A percentile compares a stretch with the other conserved stretches of the same genome.
Conservation (phyloP, 1,140 invertebrate genomes). For the Amyelois transitella region DNA sequence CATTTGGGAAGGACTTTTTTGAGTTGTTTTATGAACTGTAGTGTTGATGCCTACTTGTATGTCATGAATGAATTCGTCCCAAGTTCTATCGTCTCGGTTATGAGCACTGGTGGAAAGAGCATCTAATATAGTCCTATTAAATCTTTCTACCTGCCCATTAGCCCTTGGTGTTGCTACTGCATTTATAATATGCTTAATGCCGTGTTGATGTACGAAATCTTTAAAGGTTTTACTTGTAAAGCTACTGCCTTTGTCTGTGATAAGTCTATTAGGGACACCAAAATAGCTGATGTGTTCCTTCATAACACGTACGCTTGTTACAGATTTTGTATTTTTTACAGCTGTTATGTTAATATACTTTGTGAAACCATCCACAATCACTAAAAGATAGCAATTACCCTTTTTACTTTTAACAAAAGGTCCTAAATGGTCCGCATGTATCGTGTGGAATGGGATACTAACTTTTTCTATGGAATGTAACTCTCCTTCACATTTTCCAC, state of each 20-base stretch:
- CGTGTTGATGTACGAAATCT: not conserved
- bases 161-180: conserved; percentile 1
- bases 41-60: conserved; percentile 8
- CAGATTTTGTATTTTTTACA: not conserved
- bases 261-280: not conserved
- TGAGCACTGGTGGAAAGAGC: not conserved
- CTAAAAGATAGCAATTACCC: conserved; percentile 5
- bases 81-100: not conserved
- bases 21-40: conserved; percentile 3
- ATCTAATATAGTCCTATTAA: conserved; percentile 5
- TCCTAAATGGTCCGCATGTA: not conserved
- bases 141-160: conserved; percentile 4
- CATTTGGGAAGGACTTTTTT: not conserved
- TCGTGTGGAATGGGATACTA: not conserved
- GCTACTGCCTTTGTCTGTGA: not conserved
- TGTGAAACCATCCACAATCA: conserved; percentile 6
- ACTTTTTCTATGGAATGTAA: not conserved
- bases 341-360: conserved; percentile 1
- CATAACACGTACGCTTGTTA: not conserved
- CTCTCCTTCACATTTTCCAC: not conserved
- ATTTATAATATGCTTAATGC: not conserved
- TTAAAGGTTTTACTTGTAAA: not conserved
- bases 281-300: conserved; percentile 1
- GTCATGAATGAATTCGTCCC: conserved; percentile 2
- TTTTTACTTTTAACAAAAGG: conserved; percentile 3